Base-by-base conservation (phyloP, 2,888 invertebrate species). In the Teinopalpus imperialis region DNA sequence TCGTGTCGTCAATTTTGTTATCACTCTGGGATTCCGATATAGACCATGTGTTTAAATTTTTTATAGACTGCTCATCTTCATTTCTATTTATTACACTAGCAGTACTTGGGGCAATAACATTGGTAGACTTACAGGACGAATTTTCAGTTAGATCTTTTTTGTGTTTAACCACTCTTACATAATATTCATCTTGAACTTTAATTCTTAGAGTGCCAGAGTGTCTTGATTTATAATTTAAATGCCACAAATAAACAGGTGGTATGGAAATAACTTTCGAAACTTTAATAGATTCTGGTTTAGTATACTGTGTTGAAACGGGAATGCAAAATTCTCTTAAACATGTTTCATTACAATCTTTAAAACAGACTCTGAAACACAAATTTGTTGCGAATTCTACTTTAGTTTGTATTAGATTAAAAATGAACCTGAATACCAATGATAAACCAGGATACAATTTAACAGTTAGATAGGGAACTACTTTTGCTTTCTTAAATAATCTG, bases 171-270 rank as follows among this genome's bases (percentile, higher is more conserved):
- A 86, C 62, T 51, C 68, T 69, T 30, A 86, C 49, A 56, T 81
- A 82, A 5, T 44, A 45, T 16, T 41, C 36, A 44, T 53, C 58
- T n/a, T 67, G 48, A 54, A 70, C 71, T 10, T 61, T 51, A 20
- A 66, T 56, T 21, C 54, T 44, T 45, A 83, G 53, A 24, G 59
- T 60, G 43, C 53, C 61, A 23, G 81, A 76, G 61, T 69, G 72
- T 5, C 61, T 62, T 37, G 31, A 46, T 13, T 63, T 58, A 10
- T 45, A 49, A 51, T 66, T 69, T 18, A 85, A 51, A 26, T 79
- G 77, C 86, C 85, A 87, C 8, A 62, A 46, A 56, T 80, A 83
- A 26, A 63, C 57, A 2, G 86, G 63, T 7, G 72, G 64, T 43
- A 83, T 69, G 27, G 36, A 51, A 23, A 85, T 61, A 16, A 53